These are phyloP conservation scores for Neomonachus schauinslandi DNA, from an alignment of 2,113 vertebrate genomes.

Conservation along the genomic window DNA sequence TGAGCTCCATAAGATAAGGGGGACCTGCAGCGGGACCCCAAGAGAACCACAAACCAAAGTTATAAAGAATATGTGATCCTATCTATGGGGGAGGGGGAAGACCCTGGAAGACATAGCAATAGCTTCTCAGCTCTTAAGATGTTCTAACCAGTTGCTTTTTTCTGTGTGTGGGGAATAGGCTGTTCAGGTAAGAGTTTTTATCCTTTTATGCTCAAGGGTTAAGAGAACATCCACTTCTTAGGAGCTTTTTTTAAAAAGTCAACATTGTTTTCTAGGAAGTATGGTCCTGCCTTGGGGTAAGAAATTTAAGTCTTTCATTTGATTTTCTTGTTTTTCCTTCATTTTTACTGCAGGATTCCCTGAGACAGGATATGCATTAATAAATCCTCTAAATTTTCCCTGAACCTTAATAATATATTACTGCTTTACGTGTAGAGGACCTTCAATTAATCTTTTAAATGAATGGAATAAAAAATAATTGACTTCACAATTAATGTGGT, in stretches of 20 bases:
- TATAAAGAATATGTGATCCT: not conserved
- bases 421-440: not conserved
- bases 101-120: not conserved
- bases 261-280: not conserved
- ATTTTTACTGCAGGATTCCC: not conserved
- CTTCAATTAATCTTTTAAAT: constrained; percentile 10
- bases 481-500: not conserved
- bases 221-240: constrained; percentile 4
- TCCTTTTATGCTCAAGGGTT: not conserved
- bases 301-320: not conserved
- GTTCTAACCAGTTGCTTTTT: not conserved
- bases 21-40: not conserved
- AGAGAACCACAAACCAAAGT: not conserved
- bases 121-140: not conserved
- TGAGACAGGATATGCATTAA: not conserved
- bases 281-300: not conserved
- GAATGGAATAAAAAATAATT: not conserved
- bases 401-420: not conserved
- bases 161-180: not conserved
- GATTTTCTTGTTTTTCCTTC: not conserved
- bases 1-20: constrained; percentile 48
- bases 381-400: constrained; percentile 14
- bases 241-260: constrained; percentile 12
- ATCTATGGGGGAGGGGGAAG: not conserved
- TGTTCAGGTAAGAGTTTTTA: not conserved